These are phyloP conservation scores for Himalopsyche kuldschensis DNA, from an alignment of 2,888 invertebrate genomes.

Conservation along the genomic window DNA sequence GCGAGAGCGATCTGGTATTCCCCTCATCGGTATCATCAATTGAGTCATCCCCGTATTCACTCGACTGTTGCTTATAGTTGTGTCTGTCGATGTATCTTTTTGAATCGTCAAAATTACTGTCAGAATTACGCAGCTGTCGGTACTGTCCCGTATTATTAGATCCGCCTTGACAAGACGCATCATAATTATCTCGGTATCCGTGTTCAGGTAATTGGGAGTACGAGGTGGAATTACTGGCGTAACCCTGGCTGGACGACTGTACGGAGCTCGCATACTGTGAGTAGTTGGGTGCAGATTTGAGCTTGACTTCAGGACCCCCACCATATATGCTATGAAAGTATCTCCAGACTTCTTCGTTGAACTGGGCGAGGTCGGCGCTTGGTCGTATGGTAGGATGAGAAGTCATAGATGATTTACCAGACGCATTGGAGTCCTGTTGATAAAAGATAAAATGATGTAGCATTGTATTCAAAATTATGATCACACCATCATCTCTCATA, in stretches of 20 bases:
- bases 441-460: neutral
- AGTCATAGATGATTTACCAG: neutral
- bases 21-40: neutral
- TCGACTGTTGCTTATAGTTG: neutral
- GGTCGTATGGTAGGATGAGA: slow-evolving; percentile 45
- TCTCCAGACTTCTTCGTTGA: slow-evolving; percentile 84
- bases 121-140: slow-evolving; percentile 48
- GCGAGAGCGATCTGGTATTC: slow-evolving; percentile 16
- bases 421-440: slow-evolving; percentile 15
- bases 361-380: slow-evolving; percentile 71
- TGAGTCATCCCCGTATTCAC: neutral
- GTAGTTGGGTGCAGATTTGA: slow-evolving; percentile 45
- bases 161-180: neutral
- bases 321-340: slow-evolving; percentile 86
- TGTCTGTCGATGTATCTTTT: neutral
- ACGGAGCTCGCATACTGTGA: slow-evolving; percentile 7
- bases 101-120: neutral
- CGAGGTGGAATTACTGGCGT: neutral
- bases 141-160: slow-evolving; percentile 45
- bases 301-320: slow-evolving; percentile 82
- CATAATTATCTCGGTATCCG: neutral
- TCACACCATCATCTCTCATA: too few relatives aligned
- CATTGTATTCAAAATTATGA: too few relatives aligned
- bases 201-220: neutral
- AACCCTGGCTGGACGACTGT: neutral